Conservation (phyloP, 2,888 invertebrate genomes). For the Leptura quadrifasciata region DNA sequence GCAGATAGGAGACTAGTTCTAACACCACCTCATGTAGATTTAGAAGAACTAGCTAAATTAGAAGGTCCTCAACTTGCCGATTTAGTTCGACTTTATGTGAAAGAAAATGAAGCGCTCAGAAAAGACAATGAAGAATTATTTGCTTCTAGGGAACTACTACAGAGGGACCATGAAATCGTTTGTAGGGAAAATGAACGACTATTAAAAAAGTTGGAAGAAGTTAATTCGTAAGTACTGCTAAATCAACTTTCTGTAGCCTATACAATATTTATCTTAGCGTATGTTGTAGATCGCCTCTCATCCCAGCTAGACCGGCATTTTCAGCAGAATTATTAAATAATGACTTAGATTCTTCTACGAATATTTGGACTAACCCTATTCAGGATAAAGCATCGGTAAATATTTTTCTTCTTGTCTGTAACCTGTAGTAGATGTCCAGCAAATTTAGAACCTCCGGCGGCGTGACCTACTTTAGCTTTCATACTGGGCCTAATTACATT, state of each 20-base stretch:
- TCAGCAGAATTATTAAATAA: conserved; percentile 75
- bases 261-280: conserved; percentile 76
- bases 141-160: conserved; percentile 84
- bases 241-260: conserved; percentile 45
- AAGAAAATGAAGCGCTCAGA: conserved; percentile 85
- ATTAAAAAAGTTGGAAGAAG: conserved; percentile 90
- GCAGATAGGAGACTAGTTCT: conserved; percentile 69
- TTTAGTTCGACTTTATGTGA: conserved; percentile 89
- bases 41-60: conserved; percentile 84
- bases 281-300: conserved; percentile 88
- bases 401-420: conserved; percentile 10
- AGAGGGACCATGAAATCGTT: conserved; percentile 92
- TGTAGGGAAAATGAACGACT: conserved; percentile 93
- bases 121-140: conserved; percentile 92
- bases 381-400: conserved; percentile 71
- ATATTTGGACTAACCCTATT: conserved; percentile 85
- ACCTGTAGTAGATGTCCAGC: too few species aligned
- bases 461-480: too few species aligned
- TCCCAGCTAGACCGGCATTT: conserved; percentile 85
- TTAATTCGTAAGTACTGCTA: conserved; percentile 83
- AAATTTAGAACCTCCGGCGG: too few species aligned
- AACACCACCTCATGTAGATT: conserved; percentile 79
- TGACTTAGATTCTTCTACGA: conserved; percentile 71
- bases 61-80: conserved; percentile 89
- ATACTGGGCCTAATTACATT: too few species aligned